Conservation (phyloP, 2,888 invertebrate genomes). For the Drosophila nr. fundita region DNA sequence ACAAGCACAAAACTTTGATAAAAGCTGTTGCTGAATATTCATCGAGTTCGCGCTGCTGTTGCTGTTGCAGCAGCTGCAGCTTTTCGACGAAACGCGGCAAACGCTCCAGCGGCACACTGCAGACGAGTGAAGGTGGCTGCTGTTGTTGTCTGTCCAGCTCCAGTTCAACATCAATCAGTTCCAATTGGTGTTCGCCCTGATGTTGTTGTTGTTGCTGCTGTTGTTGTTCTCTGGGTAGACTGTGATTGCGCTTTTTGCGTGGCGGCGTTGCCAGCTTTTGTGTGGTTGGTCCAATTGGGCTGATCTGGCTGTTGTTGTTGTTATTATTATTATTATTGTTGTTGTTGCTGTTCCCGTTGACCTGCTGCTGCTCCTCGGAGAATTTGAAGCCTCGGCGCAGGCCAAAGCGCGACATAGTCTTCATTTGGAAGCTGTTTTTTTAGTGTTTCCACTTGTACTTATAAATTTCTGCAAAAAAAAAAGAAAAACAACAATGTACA, state of each 20-base stretch:
- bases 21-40: slow-evolving; percentile 49
- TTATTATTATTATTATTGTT: slow-evolving; percentile 33
- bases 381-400: slow-evolving; percentile 81
- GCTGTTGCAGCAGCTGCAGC: slow-evolving; percentile 57
- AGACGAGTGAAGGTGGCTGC: slow-evolving; percentile 68
- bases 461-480: slow-evolving; percentile 16
- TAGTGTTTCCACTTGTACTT: slow-evolving; percentile 40
- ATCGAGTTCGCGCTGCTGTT: slow-evolving; percentile 46
- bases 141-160: slow-evolving; percentile 36
- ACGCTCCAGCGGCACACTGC: slow-evolving; percentile 83
- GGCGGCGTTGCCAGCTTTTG: slow-evolving; percentile 53
- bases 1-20: slow-evolving; percentile 83
- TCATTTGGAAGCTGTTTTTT: slow-evolving; percentile 59
- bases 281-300: slow-evolving; percentile 38
- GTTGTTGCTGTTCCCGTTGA: slow-evolving; percentile 59
- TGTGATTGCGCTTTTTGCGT: slow-evolving; percentile 54
- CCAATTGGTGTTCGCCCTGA: slow-evolving; percentile 36
- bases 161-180: slow-evolving; percentile 53
- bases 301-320: slow-evolving; percentile 37
- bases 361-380: slow-evolving; percentile 74
- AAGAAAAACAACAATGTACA: slow-evolving; percentile 7
- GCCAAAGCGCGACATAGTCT: slow-evolving; percentile 82
- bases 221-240: slow-evolving; percentile 29
- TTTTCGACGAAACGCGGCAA: slow-evolving; percentile 82
- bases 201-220: slow-evolving; percentile 7